Evolutionary conservation across 1,140 invertebrate species (phyloP).

Genomic region (Harpegnathos saltator): DNA sequence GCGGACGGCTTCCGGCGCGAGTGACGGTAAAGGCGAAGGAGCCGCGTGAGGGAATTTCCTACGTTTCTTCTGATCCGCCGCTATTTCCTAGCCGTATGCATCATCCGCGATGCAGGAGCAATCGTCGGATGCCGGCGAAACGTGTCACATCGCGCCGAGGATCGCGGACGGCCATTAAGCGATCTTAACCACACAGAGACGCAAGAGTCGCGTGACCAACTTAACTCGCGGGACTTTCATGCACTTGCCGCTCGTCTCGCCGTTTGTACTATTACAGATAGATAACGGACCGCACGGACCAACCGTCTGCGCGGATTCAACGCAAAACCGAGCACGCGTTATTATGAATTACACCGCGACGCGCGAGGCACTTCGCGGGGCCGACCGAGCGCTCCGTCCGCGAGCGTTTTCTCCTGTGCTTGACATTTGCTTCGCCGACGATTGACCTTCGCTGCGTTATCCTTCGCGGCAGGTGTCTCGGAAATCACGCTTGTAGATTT

Average conservation of each 20-base stretch:
- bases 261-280: slow-evolving; percentile 44
- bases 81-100: slow-evolving; percentile 15
- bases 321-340: slow-evolving; percentile 47
- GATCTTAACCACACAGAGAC: slow-evolving; percentile 52
- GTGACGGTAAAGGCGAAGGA: not conserved
- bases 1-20: too few species aligned
- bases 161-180: slow-evolving; percentile 68
- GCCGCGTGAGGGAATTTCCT: not conserved
- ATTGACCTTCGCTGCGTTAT: slow-evolving; percentile 22
- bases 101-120: slow-evolving; percentile 10
- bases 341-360: slow-evolving; percentile 28
- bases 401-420: slow-evolving; percentile 28
- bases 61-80: not conserved
- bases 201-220: slow-evolving; percentile 69
- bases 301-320: slow-evolving; percentile 50
- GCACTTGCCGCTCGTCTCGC: slow-evolving; percentile 60
- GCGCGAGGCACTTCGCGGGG: slow-evolving; percentile 24
- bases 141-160: slow-evolving; percentile 64
- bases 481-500: too few species aligned
- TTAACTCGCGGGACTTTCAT: slow-evolving; percentile 67
- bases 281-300: not conserved
- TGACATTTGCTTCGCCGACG: slow-evolving; percentile 33
- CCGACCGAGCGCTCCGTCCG: not conserved
- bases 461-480: too few species aligned
- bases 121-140: slow-evolving; percentile 41